Evolutionary conservation across 2,797 vertebrate species (phyloP).

Genomic region (Carapus acus): DNA sequence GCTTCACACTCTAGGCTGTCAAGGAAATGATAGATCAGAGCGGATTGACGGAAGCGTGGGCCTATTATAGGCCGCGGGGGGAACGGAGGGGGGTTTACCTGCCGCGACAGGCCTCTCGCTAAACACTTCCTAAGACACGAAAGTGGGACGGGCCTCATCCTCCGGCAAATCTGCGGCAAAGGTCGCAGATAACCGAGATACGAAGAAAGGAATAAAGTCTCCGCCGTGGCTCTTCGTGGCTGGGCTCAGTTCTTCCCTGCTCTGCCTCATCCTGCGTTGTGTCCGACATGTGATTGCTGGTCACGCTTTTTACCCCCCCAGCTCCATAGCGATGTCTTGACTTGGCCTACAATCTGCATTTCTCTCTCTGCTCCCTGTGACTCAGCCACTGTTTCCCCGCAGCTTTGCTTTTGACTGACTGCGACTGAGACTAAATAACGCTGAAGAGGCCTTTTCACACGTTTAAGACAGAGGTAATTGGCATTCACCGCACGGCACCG

Average conservation of each 20-base stretch:
- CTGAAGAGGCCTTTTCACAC: slow-evolving; percentile 55
- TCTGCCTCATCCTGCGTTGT: slow-evolving; percentile 47
- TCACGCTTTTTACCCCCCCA: slow-evolving; percentile 64
- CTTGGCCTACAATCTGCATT: slow-evolving; percentile 69
- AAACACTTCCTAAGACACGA: no score
- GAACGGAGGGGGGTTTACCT: no score
- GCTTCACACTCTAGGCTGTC: no score
- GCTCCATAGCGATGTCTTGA: slow-evolving; percentile 68
- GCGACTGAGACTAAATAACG: slow-evolving; percentile 57
- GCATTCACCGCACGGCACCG: slow-evolving; percentile 60
- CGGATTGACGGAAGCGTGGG: slow-evolving; percentile 45
- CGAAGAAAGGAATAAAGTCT: no score
- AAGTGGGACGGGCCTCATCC: no score
- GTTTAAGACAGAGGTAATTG: slow-evolving; percentile 65
- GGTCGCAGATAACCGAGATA: no score
- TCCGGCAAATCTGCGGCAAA: no score
- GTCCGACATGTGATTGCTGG: slow-evolving; percentile 77
- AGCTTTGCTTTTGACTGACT: slow-evolving; percentile 42
- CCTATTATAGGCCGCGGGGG: no score
- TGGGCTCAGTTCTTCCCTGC: slow-evolving; percentile 12
- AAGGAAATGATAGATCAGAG: slow-evolving; percentile 17
- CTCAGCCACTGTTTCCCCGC: slow-evolving; percentile 51
- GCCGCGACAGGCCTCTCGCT: no score
- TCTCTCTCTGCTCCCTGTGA: slow-evolving; percentile 54
- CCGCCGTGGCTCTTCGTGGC: slow-evolving; percentile 10